These are phyloP conservation scores for Phymorhynchus buccinoides DNA, from an alignment of 1,140 invertebrate species.

Conservation along the genomic window DNA sequence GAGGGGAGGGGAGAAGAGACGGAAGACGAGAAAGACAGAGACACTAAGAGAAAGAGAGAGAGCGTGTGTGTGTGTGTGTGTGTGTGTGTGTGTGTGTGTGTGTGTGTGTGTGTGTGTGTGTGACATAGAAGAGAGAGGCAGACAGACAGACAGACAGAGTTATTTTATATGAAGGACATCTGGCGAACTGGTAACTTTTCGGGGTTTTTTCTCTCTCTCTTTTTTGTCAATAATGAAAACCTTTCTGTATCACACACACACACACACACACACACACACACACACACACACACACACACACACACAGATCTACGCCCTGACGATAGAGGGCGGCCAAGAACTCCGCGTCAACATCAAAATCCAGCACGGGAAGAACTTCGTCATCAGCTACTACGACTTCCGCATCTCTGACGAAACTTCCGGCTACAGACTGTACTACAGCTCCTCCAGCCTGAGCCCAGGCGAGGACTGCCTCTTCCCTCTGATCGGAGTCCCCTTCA, in stretches of 20 bases:
- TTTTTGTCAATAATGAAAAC: background rate
- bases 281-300: constrained; percentile 17
- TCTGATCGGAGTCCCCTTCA: constrained; percentile 29
- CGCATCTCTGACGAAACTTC: background rate
- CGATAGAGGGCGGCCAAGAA: background rate
- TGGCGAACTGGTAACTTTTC: no score
- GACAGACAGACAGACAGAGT: no score
- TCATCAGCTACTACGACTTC: constrained; percentile 33
- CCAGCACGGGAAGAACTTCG: background rate
- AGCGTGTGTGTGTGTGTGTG: background rate
- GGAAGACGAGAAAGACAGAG: no score
- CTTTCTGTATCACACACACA: background rate
- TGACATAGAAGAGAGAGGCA: background rate
- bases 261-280: background rate
- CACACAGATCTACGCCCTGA: constrained; percentile 30
- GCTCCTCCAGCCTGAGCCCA: background rate
- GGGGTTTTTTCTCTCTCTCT: no score
- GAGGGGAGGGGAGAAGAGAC: no score
- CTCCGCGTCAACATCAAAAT: constrained; percentile 28
- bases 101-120: background rate
- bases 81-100: background rate
- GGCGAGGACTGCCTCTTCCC: constrained; percentile 17
- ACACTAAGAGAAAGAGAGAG: no score
- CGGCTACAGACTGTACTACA: constrained; percentile 25
- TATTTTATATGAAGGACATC: no score